Evolutionary conservation across 2,113 vertebrate genomes (phyloP), one percentile per base, ranked within the genome.

Genomic region (Chrysochloris asiatica): DNA sequence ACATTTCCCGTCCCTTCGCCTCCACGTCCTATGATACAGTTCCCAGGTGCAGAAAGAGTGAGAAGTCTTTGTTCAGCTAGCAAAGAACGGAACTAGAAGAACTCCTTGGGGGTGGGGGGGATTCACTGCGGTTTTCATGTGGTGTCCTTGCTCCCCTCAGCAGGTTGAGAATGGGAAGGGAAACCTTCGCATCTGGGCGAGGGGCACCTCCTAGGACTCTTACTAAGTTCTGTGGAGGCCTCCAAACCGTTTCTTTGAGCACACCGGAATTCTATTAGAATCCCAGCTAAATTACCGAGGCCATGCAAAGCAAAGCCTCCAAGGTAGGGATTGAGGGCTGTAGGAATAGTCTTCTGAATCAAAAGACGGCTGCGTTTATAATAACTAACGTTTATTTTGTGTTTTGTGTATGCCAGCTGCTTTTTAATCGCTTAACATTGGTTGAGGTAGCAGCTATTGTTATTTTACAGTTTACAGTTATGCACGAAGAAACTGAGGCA

Each of bases 311-410:
- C 6, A 12, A 28, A 43, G 52, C 75, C 52, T 24, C 30, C 13
- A 36, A 4, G 0, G 24, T 2, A 1, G 12, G 14, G 41, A 33
- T 12, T 16, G 4, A 26, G 50, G 30, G 4, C 21, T 30, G 41
- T 43, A 72, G 33, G 7, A 4, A 3, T 28, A 10, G 10, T 26
- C 19, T 11, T 52, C 50, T 52, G 9, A 52, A 11, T 52, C 50
- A 52, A 8, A 52, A 26, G 0, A 21, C 1, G 8, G 7, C 30
- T 21, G 36, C 33, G 1, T 43, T 8, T 28, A 1, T 13, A 4
- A 30, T 33, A 33, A 4, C 10, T 6, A n/a, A 10, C 0, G 2
- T 24, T 38, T 30, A 1, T 12, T 0, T 1, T 6, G 45, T 22
- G 47, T 12, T 36, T 28, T 14, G 0, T 1, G 8, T 30, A 3